phyloP scores from a whole-genome alignment of 2,113 vertebrate genomes.

The Phaethon lepturus region DNA sequence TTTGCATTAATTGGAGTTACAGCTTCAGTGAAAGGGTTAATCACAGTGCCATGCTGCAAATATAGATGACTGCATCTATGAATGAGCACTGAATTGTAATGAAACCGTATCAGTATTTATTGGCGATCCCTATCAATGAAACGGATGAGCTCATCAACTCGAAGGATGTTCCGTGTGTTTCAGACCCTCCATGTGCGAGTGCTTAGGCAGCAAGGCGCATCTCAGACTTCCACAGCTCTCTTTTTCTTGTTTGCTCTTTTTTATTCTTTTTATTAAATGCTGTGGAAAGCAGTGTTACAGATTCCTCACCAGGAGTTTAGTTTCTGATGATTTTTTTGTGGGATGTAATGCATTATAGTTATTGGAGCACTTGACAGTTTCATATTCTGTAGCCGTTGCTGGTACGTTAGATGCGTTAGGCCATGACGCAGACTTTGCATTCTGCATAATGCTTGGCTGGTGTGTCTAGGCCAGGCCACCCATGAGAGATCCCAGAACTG shows the following conservation, averaged over 20 bases:
- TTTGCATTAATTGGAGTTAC: not conserved
- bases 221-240: not conserved
- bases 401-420: not conserved
- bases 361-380: not conserved
- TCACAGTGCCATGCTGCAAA: not conserved
- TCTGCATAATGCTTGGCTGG: not conserved
- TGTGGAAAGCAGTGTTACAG: constrained; percentile 6
- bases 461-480: not conserved
- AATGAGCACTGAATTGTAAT: constrained; percentile 14
- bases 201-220: not conserved
- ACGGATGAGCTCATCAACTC: constrained; percentile 31
- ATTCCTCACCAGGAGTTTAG: constrained; percentile 51
- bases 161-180: constrained; percentile 16
- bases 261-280: constrained; percentile 50
- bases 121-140: not conserved
- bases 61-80: not conserved
- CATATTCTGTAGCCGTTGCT: not conserved
- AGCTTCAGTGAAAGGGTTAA: constrained; percentile 47
- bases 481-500: not conserved
- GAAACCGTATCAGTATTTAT: not conserved
- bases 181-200: not conserved
- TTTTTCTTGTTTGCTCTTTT: not conserved
- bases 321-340: not conserved
- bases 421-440: not conserved
- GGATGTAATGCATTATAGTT: constrained; percentile 6